phyloP scores from a whole-genome alignment of 1,140 invertebrate species.

The Caerostris darwini region DNA sequence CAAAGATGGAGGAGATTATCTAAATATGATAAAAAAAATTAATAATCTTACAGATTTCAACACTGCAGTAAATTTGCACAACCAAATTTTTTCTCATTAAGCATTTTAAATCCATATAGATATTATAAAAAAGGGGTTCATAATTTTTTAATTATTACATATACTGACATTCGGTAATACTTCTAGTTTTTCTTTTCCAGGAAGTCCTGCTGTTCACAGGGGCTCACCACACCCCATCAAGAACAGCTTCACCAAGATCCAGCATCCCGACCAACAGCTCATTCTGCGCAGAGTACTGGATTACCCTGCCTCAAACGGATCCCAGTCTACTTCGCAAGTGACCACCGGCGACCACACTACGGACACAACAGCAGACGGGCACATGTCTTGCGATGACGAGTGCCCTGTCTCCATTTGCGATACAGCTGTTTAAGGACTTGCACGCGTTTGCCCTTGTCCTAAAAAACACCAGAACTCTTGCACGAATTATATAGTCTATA shows the following conservation, averaged over 20 bases:
- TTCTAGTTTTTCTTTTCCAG: background rate
- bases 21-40: too few relatives aligned
- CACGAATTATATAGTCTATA: too few relatives aligned
- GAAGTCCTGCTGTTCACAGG: conserved; percentile 68
- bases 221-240: conserved; percentile 79
- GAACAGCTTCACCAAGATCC: conserved; percentile 75
- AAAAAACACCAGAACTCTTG: too few relatives aligned
- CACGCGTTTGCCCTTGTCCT: too few relatives aligned
- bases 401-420: background rate
- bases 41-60: too few relatives aligned
- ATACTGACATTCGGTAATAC: too few relatives aligned
- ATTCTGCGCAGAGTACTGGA: conserved; percentile 65
- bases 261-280: conserved; percentile 66
- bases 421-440: conserved; percentile 23
- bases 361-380: conserved; percentile 51
- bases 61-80: too few relatives aligned
- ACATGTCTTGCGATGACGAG: conserved; percentile 10
- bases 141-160: too few relatives aligned
- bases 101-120: too few relatives aligned
- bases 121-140: too few relatives aligned
- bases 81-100: too few relatives aligned
- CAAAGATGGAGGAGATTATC: too few relatives aligned
- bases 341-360: conserved; percentile 60
- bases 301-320: conserved; percentile 32
- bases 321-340: conserved; percentile 42